Conservation (phyloP, 2,113 vertebrate species). For the Ranitomeya variabilis region DNA sequence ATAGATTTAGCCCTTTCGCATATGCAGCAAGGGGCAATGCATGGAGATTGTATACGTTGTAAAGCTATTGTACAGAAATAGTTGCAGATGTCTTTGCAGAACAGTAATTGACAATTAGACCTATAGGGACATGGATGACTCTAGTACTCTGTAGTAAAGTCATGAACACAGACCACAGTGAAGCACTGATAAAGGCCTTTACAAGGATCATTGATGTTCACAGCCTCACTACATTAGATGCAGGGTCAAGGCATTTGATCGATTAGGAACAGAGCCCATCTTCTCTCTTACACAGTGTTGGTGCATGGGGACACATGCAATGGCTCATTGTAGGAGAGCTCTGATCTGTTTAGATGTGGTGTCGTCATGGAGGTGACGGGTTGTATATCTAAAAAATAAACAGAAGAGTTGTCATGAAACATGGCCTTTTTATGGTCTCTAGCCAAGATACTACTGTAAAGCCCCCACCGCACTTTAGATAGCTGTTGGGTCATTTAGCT, state of each 20-base stretch:
- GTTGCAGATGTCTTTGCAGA: neutral
- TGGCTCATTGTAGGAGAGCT: slow-evolving; percentile 85
- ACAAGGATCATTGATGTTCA: slow-evolving; percentile 24
- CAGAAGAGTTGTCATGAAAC: neutral
- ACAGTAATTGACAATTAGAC: neutral
- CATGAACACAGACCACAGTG: neutral
- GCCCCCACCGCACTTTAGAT: too few species aligned
- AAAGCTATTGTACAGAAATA: slow-evolving; percentile 10
- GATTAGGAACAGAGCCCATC: slow-evolving; percentile 14
- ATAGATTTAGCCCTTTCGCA: neutral
- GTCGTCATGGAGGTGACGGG: slow-evolving; percentile 89
- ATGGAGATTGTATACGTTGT: neutral
- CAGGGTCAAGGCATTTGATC: slow-evolving; percentile 11
- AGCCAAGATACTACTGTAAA: neutral
- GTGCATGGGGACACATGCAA: slow-evolving; percentile 1
- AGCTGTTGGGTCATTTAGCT: too few species aligned
- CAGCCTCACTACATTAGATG: slow-evolving; percentile 24
- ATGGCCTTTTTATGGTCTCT: neutral
- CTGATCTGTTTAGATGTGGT: slow-evolving; percentile 94
- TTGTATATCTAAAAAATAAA: slow-evolving; percentile 80
- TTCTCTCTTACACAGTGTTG: slow-evolving; percentile 36
- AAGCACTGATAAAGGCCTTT: neutral
- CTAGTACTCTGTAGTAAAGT: slow-evolving; percentile 3
- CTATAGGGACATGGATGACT: neutral
- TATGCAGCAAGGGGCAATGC: neutral